These are phyloP conservation scores for Gonatopus flavifemur DNA, from an alignment of 1,140 invertebrate species.

Conservation along the genomic window DNA sequence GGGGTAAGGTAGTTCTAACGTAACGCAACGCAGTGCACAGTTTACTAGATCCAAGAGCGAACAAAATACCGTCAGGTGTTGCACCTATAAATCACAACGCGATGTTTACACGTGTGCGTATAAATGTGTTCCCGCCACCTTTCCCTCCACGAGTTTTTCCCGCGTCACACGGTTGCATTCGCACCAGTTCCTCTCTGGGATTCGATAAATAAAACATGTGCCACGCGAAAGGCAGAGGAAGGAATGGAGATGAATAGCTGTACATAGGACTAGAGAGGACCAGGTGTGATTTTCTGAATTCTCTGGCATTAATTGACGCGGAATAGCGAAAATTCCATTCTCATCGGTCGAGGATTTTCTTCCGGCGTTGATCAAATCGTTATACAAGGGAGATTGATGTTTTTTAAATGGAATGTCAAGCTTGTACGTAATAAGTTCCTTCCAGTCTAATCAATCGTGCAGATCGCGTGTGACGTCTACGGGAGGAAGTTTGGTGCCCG, in stretches of 20 bases:
- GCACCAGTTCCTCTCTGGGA: conserved; percentile 23
- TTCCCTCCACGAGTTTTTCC: conserved; percentile 20
- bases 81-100: conserved; percentile 47
- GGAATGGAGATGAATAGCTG: not conserved
- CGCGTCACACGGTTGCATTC: conserved; percentile 15
- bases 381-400: too few species aligned
- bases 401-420: too few species aligned
- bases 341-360: too few species aligned
- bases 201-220: conserved; percentile 30
- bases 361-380: too few species aligned
- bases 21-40: conserved; percentile 35
- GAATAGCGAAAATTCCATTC: too few species aligned
- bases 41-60: conserved; percentile 44
- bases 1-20: conserved; percentile 24
- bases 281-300: not conserved
- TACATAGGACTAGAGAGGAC: not conserved
- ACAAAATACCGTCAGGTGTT: conserved; percentile 49
- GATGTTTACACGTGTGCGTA: conserved; percentile 15
- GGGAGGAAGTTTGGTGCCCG: conserved; percentile 16
- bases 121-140: conserved; percentile 17
- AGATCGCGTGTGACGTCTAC: conserved; percentile 29
- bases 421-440: too few species aligned
- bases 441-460: conserved; percentile 23
- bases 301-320: not conserved
- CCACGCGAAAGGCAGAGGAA: not conserved